phyloP scores from a whole-genome alignment of 2,888 invertebrate genomes.

The Thysanoteuthis rhombus region DNA sequence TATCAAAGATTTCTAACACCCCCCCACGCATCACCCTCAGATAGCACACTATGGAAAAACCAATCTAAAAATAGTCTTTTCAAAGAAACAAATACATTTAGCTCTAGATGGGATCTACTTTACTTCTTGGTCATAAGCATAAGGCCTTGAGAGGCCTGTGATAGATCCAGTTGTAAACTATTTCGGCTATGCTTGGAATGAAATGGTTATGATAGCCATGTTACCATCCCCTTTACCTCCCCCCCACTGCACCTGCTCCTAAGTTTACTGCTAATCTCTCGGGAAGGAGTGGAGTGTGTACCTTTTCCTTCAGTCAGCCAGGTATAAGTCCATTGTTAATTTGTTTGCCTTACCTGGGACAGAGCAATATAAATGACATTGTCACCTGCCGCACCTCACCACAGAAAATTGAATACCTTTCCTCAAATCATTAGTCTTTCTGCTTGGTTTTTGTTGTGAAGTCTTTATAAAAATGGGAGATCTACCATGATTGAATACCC shows the following conservation, averaged over 20 bases:
- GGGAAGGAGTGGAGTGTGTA: not conserved
- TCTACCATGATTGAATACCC: no score
- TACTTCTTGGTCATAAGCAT: no score
- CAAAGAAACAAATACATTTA: no score
- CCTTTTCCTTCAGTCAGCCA: not conserved
- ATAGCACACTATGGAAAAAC: no score
- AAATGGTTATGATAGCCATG: no score
- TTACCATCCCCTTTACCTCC: not conserved
- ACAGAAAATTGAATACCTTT: not conserved
- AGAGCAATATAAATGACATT: not conserved
- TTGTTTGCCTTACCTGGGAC: not conserved
- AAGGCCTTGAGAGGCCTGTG: no score
- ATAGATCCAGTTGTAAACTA: no score
- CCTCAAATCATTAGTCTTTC: not conserved
- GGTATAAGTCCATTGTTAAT: not conserved
- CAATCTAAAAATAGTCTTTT: no score
- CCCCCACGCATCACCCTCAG: no score
- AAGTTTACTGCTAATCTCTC: not conserved
- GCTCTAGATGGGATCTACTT: no score
- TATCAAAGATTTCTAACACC: no score
- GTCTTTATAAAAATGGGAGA: not conserved
- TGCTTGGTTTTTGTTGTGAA: not conserved
- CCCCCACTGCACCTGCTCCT: not conserved
- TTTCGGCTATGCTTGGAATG: no score
- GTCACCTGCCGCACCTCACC: not conserved